These are phyloP conservation scores for Euplagia quadripunctaria DNA, from an alignment of 2,888 invertebrate species.

Conservation along the genomic window DNA sequence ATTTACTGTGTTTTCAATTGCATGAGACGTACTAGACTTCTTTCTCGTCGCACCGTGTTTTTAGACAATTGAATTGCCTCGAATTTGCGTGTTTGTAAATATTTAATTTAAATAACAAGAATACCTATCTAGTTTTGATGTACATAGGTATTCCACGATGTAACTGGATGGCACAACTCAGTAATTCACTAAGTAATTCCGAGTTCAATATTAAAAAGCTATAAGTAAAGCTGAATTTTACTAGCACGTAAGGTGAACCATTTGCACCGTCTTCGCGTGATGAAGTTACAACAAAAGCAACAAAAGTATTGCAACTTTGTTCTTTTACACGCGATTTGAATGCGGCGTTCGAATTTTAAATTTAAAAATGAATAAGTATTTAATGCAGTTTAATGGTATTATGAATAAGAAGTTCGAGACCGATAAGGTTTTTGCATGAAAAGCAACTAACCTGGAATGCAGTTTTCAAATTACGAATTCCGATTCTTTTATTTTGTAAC, in stretches of 20 bases:
- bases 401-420: constrained; percentile 9
- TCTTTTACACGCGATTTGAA: constrained; percentile 55
- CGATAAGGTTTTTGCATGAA: constrained; percentile 2
- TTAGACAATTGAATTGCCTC: background rate
- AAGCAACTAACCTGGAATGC: background rate
- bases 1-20: background rate
- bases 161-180: constrained; percentile 37
- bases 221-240: constrained; percentile 39
- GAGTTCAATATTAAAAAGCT: constrained; percentile 41
- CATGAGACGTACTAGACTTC: background rate
- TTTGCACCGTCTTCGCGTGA: constrained; percentile 71
- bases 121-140: background rate
- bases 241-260: constrained; percentile 57
- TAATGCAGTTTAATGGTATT: constrained; percentile 1
- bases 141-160: constrained; percentile 26
- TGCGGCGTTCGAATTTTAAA: constrained; percentile 44
- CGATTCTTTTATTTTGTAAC: background rate
- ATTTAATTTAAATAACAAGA: background rate
- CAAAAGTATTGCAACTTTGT: constrained; percentile 57
- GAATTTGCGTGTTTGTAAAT: background rate
- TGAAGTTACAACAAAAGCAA: constrained; percentile 64
- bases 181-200: constrained; percentile 41
- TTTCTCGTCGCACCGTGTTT: background rate
- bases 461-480: background rate
- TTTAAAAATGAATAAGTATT: constrained; percentile 17